These are phyloP conservation scores for Acanthosepion lycidas DNA, from an alignment of 2,888 invertebrate genomes.

Conservation along the genomic window DNA sequence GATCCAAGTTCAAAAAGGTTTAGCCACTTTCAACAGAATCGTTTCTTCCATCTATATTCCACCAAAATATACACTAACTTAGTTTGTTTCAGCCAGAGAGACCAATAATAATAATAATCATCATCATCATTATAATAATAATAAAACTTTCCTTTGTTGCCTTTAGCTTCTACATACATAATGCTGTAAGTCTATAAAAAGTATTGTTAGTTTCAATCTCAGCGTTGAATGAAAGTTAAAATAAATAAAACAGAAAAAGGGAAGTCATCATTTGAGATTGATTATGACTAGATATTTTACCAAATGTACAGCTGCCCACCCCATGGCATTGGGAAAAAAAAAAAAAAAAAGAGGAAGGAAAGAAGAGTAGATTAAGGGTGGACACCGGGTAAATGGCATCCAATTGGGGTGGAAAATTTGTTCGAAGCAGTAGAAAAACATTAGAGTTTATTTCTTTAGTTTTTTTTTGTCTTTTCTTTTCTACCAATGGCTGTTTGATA, in stretches of 20 bases:
- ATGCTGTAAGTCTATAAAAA: slow-evolving; percentile 3
- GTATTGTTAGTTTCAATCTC: background rate
- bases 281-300: background rate
- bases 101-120: too few species aligned
- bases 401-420: background rate
- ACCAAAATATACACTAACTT: background rate
- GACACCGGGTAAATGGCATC: background rate
- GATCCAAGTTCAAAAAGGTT: background rate
- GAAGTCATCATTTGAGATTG: background rate
- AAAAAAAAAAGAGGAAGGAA: background rate
- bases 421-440: too few species aligned
- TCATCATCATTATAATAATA: too few species aligned
- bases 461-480: background rate
- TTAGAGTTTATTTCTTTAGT: background rate
- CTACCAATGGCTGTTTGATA: background rate
- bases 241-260: background rate
- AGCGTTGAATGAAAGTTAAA: background rate
- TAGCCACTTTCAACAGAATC: background rate
- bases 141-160: too few species aligned
- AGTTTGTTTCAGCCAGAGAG: too few species aligned
- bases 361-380: background rate
- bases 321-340: background rate
- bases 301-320: background rate
- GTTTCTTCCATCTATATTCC: background rate
- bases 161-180: background rate